phyloP scores from a whole-genome alignment of 2,797 vertebrate species.

The Ctenopoma kingsleyae region DNA sequence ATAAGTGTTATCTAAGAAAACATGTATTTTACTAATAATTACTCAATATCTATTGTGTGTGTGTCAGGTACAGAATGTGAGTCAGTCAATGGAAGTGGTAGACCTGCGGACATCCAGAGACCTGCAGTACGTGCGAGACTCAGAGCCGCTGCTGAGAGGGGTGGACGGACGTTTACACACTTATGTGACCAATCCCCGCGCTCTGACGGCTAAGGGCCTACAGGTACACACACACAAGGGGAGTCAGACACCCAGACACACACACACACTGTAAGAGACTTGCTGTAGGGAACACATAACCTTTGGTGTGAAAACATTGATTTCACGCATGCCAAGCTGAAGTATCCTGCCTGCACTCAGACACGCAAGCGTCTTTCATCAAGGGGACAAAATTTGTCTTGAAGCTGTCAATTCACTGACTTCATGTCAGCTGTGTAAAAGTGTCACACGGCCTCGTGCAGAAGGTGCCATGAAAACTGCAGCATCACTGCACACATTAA shows the following conservation, averaged over 20 bases:
- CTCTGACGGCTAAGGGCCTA: constrained; percentile 72
- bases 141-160: constrained; percentile 93
- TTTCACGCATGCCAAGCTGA: constrained; percentile 72
- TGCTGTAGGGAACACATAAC: constrained; percentile 62
- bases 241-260: constrained; percentile 86
- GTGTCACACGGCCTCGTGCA: constrained; percentile 20
- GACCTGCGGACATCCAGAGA: constrained; percentile 94
- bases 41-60: not conserved
- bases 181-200: constrained; percentile 71
- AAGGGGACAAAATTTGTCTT: constrained; percentile 55
- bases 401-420: constrained; percentile 57
- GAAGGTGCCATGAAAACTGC: constrained; percentile 42
- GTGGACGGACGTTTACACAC: constrained; percentile 86
- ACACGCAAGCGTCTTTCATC: constrained; percentile 51
- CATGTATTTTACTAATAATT: not conserved
- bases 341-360: constrained; percentile 51
- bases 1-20: not conserved
- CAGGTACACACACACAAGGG: constrained; percentile 87
- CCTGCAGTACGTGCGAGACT: constrained; percentile 95
- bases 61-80: constrained; percentile 95
- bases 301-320: constrained; percentile 78
- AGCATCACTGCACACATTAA: constrained; percentile 44
- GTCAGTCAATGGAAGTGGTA: constrained; percentile 95
- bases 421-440: constrained; percentile 41
- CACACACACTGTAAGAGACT: constrained; percentile 76